Base-by-base conservation (phyloP, 1,140 invertebrate genomes). In the Drosophila albomicans region DNA sequence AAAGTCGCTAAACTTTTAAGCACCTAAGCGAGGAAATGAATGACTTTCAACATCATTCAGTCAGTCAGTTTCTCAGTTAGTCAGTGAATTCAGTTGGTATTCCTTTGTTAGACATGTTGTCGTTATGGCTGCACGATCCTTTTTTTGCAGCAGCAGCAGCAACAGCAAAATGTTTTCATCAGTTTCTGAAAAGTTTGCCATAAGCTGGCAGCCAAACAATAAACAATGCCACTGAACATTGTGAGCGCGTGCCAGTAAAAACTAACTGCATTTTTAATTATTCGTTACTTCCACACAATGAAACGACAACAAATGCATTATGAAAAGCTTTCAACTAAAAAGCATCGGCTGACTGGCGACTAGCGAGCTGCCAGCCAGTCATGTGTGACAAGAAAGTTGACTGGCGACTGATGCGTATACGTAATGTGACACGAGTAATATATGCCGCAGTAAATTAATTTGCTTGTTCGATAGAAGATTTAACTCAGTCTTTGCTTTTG, bases 241-340 rank as follows among this genome's bases (percentile, higher is more conserved):
- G 35, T 69, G 32, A 56, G 52, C 32, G 52, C n/a, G 30, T 32
- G 49, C 48, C 66, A 64, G 64, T 82, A 81, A 85, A 79, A 89
- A 81, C 84, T 79, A 89, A 80, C 81, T 81, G 78, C 64, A 85
- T 88, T 88, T 88, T 89, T 88, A 88, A 88, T 88, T 89, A 72
- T 89, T 88, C 65, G 69, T 72, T 69, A 75, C 67, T 80, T 78
- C 49, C 80, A 63, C 69, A 69, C 69, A 79, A 82, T 75, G 59
- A 70, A 71, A 71, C 43, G 20, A 70, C 64, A 73, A 79, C 51
- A 61, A 86, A 71, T 56, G 51, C 48, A 49, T 70, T 69, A 70
- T 82, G 68, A 68, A 75, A 80, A 74, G 80, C 38, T 68, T 70
- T 87, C 45, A 78, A 75, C 65, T 5, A 68, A 43, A 58, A 58